Evolutionary conservation across 2,113 vertebrate species (phyloP).

Genomic region (Stigmatopora nigra): DNA sequence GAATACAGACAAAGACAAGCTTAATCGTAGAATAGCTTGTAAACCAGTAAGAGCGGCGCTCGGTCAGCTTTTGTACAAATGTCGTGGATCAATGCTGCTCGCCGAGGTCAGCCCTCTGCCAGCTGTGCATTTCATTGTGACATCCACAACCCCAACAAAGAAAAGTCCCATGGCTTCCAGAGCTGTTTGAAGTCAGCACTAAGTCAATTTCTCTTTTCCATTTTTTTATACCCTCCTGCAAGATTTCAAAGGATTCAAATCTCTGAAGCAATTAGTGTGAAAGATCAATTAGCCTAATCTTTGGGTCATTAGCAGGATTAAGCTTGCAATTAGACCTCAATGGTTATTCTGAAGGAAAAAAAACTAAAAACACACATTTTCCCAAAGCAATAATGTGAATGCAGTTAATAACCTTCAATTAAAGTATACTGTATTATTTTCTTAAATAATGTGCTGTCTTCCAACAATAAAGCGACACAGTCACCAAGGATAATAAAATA

Average conservation of each 20-base stretch:
- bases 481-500: background rate
- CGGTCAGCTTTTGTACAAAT: background rate
- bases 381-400: background rate
- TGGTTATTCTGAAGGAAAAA: background rate
- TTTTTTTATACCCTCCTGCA: conserved; percentile 13
- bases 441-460: background rate
- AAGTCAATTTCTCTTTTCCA: conserved; percentile 4
- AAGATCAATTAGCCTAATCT: conserved; percentile 34
- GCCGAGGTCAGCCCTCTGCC: conserved; percentile 6
- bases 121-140: conserved; percentile 42
- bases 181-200: conserved; percentile 17
- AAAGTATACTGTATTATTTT: background rate
- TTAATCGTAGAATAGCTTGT: background rate
- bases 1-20: background rate
- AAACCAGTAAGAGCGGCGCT: background rate
- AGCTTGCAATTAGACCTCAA: conserved; percentile 38
- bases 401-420: background rate
- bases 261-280: conserved; percentile 30
- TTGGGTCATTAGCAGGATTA: conserved; percentile 43
- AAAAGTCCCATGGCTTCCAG: conserved; percentile 10
- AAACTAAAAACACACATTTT: background rate
- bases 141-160: conserved; percentile 10
- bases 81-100: background rate
- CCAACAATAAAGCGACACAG: background rate
- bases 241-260: conserved; percentile 31